These are phyloP conservation scores for Acanthopleura granulata DNA, from an alignment of 2,888 invertebrate species.

Conservation along the genomic window DNA sequence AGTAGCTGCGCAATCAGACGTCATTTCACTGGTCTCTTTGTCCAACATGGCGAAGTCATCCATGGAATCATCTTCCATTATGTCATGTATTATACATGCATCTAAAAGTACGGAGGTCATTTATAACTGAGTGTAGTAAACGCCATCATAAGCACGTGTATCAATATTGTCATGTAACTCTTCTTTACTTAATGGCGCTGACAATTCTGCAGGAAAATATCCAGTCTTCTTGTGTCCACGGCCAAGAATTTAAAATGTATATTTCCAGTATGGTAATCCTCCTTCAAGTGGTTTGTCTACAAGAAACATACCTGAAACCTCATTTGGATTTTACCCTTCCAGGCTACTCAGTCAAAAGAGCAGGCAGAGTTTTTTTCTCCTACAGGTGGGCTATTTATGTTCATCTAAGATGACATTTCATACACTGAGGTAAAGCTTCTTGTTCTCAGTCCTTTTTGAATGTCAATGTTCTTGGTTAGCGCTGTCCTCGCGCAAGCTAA, in stretches of 20 bases:
- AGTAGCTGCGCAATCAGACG: no score
- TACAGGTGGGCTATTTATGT: neutral
- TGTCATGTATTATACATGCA: no score
- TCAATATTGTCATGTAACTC: neutral
- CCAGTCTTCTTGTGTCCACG: neutral
- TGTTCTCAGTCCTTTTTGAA: neutral
- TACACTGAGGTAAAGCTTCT: neutral
- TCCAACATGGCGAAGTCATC: no score
- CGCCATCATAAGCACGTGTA: neutral
- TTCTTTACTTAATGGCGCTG: neutral
- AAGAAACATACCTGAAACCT: neutral
- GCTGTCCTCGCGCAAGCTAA: neutral
- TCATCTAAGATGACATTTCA: neutral
- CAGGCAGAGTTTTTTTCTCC: neutral
- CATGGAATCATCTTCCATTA: no score
- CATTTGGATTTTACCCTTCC: neutral
- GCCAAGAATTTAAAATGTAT: neutral
- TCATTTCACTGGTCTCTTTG: no score
- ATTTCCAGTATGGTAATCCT: neutral
- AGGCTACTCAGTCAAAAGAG: neutral
- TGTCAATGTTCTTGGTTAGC: neutral
- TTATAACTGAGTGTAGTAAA: no score
- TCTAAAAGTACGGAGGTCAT: no score
- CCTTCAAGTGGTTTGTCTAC: neutral
- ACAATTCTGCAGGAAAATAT: neutral